Evolutionary conservation across 2,888 invertebrate genomes (phyloP).

Genomic region (Baccha elongata): DNA sequence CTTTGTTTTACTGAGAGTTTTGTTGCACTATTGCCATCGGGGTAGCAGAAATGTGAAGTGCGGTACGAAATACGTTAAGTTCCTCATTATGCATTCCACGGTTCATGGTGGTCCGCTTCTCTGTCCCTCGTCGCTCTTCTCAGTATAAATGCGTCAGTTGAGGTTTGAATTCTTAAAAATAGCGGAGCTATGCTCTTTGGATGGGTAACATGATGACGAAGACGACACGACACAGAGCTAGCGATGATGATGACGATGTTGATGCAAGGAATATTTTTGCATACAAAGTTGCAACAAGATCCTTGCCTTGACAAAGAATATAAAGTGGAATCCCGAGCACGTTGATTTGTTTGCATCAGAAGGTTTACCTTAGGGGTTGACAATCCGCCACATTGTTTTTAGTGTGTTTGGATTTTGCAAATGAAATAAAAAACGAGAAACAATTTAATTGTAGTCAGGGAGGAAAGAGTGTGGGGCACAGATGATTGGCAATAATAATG

Average conservation of each 20-base stretch:
- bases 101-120: slow-evolving; percentile 41
- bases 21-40: neutral
- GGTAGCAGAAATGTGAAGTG: neutral
- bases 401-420: neutral
- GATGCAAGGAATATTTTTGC: slow-evolving; percentile 66
- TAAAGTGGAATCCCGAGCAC: slow-evolving; percentile 28
- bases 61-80: slow-evolving; percentile 1
- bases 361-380: slow-evolving; percentile 15
- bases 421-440: neutral
- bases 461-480: neutral
- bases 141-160: slow-evolving; percentile 43
- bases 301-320: slow-evolving; percentile 35
- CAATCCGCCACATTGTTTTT: slow-evolving; percentile 24
- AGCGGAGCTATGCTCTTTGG: slow-evolving; percentile 40
- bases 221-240: slow-evolving; percentile 35
- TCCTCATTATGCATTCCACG: slow-evolving; percentile 51
- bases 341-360: slow-evolving; percentile 44
- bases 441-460: neutral
- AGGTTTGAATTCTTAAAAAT: slow-evolving; percentile 52
- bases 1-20: neutral
- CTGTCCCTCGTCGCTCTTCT: neutral
- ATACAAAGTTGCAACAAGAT: slow-evolving; percentile 58
- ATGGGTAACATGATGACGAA: slow-evolving; percentile 35
- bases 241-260: slow-evolving; percentile 51
- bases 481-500: slow-evolving; percentile 67